phyloP scores from a whole-genome alignment of 2,113 vertebrate genomes.

The Malaclemys terrapin region DNA sequence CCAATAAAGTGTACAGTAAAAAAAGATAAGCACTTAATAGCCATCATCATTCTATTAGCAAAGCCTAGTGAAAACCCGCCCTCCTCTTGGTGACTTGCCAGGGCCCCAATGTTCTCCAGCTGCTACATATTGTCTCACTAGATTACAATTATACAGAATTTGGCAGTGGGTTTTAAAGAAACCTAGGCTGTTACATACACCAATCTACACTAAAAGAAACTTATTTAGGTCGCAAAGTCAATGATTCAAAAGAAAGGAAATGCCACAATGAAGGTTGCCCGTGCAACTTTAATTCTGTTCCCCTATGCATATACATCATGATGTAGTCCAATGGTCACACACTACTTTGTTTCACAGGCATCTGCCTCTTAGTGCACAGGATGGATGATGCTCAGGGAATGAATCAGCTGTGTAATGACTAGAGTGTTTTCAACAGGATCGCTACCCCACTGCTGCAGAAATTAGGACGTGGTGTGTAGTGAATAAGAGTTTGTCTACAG shows the following conservation, averaged over 20 bases:
- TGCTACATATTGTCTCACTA: rapidly evolving
- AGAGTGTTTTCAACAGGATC: background rate
- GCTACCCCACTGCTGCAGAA: background rate
- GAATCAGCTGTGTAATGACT: rapidly evolving
- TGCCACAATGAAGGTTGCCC: rapidly evolving
- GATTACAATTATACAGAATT: background rate
- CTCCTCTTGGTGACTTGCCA: background rate
- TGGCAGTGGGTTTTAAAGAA: background rate
- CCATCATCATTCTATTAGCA: rapidly evolving
- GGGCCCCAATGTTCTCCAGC: background rate
- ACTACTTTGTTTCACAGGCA: rapidly evolving
- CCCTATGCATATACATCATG: rapidly evolving
- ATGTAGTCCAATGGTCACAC: rapidly evolving
- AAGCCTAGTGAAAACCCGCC: background rate
- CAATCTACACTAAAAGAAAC: rapidly evolving
- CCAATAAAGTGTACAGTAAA: rapidly evolving
- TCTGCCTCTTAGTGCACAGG: background rate
- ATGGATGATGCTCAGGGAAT: background rate
- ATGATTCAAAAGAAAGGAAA: background rate
- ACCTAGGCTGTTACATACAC: background rate
- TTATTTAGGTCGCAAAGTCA: background rate
- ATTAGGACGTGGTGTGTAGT: rapidly evolving
- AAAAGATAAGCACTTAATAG: rapidly evolving
- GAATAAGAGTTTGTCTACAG: rapidly evolving
- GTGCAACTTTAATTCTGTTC: rapidly evolving